phyloP scores from a whole-genome alignment of 2,113 vertebrate species.

The Bujurquina vittata region DNA sequence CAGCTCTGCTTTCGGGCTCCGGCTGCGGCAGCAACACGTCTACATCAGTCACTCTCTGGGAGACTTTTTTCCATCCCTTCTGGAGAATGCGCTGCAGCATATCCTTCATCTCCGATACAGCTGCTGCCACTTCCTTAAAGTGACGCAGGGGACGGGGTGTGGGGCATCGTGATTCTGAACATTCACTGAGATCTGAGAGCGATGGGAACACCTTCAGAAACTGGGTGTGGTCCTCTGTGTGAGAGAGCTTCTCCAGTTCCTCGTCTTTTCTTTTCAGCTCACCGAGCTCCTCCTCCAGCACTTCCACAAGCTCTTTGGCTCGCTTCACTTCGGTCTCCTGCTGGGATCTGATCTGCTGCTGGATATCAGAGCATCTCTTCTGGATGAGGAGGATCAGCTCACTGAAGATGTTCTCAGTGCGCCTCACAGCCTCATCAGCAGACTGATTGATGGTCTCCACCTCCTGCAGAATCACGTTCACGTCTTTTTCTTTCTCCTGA shows the following conservation, averaged over 20 bases:
- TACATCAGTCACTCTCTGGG: not conserved
- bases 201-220: not conserved
- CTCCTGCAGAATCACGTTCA: not conserved
- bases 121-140: not conserved
- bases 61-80: not conserved
- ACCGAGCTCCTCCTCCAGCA: not conserved
- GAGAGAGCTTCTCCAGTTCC: not conserved
- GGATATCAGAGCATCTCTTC: not conserved
- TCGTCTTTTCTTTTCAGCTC: not conserved
- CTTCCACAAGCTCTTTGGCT: not conserved
- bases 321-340: not conserved
- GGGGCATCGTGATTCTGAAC: accelerated
- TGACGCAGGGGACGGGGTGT: accelerated
- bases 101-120: not conserved
- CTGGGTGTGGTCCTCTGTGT: not conserved
- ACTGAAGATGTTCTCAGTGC: not conserved
- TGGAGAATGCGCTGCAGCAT: not conserved
- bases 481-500: not conserved
- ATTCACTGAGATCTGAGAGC: not conserved
- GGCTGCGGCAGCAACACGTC: not conserved
- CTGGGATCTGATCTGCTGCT: not conserved
- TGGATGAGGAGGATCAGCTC: not conserved
- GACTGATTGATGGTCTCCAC: not conserved
- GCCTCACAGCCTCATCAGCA: slow-evolving; percentile 2
- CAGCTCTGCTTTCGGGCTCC: not conserved